Percentiles rank a stretch among this genome's conserved stretches.
phyloP scores from a whole-genome alignment of 2,888 invertebrate genomes.

The Eupeodes latifasciatus region DNA sequence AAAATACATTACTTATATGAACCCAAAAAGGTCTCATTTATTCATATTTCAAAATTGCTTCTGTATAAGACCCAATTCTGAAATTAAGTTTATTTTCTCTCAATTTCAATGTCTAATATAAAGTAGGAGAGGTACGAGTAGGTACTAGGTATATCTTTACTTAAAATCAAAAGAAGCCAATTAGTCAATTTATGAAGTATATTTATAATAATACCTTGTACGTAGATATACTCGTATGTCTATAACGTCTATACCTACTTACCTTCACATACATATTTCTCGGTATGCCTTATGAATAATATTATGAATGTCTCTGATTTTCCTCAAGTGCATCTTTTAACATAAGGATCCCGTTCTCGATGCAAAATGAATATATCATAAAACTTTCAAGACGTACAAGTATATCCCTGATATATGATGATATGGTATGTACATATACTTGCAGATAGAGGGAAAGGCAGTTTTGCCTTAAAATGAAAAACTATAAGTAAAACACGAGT shows the following conservation, averaged over 20 bases:
- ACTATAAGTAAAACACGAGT: slow-evolving; percentile 1
- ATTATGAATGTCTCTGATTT: slow-evolving; percentile 18
- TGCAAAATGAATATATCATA: slow-evolving; percentile 10
- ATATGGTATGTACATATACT: neutral
- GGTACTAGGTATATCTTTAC: neutral
- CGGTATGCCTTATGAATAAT: neutral
- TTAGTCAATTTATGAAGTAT: slow-evolving; percentile 59
- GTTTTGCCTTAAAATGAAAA: neutral
- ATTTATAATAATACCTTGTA: neutral
- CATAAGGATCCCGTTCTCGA: neutral
- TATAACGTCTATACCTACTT: too few species aligned
- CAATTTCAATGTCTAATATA: neutral
- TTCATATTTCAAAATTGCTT: neutral
- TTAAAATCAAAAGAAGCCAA: slow-evolving; percentile 61
- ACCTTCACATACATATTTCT: neutral
- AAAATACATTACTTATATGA: neutral
- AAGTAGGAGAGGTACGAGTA: too few species aligned
- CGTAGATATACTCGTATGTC: too few species aligned
- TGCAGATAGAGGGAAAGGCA: neutral
- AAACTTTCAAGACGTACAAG: slow-evolving; percentile 21
- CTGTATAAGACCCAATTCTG: neutral
- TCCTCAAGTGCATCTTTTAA: slow-evolving; percentile 12
- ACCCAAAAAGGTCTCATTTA: neutral
- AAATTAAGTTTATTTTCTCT: slow-evolving; percentile 8
- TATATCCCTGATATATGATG: neutral